phyloP scores from a whole-genome alignment of 2,113 vertebrate genomes.

The Bungarus multicinctus region DNA sequence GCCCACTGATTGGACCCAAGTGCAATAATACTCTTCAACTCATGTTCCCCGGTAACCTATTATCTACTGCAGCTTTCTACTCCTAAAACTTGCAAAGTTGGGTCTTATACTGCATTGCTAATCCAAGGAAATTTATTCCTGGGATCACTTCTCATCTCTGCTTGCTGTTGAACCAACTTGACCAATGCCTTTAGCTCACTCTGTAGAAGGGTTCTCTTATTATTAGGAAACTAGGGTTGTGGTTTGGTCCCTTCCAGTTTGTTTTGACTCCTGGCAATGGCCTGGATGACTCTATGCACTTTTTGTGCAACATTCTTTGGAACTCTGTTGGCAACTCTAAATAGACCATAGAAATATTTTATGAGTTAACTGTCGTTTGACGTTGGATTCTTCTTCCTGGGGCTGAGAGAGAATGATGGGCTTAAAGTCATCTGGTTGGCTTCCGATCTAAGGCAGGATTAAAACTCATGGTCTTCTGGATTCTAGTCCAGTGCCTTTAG shows the following conservation, averaged over 20 bases:
- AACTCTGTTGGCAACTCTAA: background rate
- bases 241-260: background rate
- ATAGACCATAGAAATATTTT: no score
- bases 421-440: background rate
- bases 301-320: background rate
- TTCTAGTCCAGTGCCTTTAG: background rate
- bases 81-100: background rate
- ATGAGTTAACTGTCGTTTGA: background rate
- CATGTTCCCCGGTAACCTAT: background rate
- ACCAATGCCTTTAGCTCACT: background rate
- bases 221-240: background rate
- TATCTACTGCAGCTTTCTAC: background rate
- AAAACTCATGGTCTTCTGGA: background rate
- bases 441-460: background rate
- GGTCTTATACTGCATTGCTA: background rate
- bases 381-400: background rate
- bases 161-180: background rate
- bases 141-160: background rate
- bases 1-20: background rate
- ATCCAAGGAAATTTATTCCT: background rate
- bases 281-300: background rate
- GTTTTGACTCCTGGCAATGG: background rate
- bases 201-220: background rate
- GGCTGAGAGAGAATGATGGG: background rate
- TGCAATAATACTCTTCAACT: background rate